phyloP scores from a whole-genome alignment of 2,888 invertebrate species.

The Cephus sareptanus region DNA sequence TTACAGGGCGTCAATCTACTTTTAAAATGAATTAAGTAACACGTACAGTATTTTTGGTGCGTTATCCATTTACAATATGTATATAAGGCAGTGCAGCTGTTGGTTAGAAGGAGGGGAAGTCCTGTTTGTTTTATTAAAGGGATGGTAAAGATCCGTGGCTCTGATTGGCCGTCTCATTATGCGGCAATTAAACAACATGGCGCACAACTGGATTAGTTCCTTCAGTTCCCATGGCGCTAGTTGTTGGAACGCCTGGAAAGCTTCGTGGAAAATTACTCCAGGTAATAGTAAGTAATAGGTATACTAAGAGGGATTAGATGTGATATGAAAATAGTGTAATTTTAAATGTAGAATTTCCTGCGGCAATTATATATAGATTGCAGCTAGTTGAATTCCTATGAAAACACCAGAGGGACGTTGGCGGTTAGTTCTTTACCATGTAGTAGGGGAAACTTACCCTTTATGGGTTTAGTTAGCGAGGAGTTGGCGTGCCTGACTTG shows the following conservation, averaged over 20 bases:
- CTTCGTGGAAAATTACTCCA: not conserved
- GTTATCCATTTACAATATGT: not conserved
- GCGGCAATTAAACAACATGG: slow-evolving; percentile 50
- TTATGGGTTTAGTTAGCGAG: not conserved
- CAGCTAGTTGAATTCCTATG: not conserved
- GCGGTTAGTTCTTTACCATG: not conserved
- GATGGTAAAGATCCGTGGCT: slow-evolving; percentile 21
- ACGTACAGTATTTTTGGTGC: not conserved
- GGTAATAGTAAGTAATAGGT: not conserved
- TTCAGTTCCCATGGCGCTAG: slow-evolving; percentile 41
- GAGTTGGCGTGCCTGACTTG: slow-evolving; percentile 14
- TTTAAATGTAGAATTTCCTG: not conserved
- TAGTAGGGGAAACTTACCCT: not conserved
- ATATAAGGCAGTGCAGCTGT: not conserved
- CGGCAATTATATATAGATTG: not conserved
- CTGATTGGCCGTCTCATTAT: slow-evolving; percentile 42
- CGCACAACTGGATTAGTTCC: slow-evolving; percentile 37
- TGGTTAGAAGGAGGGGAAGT: not conserved
- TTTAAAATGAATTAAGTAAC: not conserved
- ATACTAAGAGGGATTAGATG: not conserved
- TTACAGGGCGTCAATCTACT: not conserved
- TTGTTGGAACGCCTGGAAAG: slow-evolving; percentile 23
- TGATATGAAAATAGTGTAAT: not conserved
- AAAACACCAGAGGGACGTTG: not conserved
- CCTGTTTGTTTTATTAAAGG: not conserved